Base-by-base conservation (phyloP, 2,113 vertebrate species). In the Castor canadensis region DNA sequence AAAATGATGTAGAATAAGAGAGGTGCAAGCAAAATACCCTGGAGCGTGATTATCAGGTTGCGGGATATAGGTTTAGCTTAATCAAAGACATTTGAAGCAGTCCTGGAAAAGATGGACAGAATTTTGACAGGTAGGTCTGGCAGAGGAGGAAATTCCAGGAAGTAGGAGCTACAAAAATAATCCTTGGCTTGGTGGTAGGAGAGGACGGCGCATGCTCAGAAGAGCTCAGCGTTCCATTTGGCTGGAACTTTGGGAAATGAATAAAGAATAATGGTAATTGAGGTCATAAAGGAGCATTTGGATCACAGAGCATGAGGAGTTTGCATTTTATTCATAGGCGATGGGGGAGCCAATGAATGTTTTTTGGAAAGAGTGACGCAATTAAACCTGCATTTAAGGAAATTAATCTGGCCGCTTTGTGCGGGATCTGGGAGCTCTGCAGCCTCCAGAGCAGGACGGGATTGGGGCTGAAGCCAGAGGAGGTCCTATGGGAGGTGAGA, bases 371-470 rank as follows among this genome's bases (percentile, higher is more conserved):
- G 93, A 93, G 62, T 52, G 91, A 97, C 28, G 12, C 77, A 52
- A 96, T 97, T 97, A 97, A 96, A 90, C 88, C 84, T 43, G 77
- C 93, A 92, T 93, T 97, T 95, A 92, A 88, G 97, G 77, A 96
- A 97, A 96, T 95, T 71, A 95, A 82, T 93, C 91, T 80, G 94
- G 69, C 72, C 79, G 66, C 62, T 40, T 15, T 24, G 38, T n/a
- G 77, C 30, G 32, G 81, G 32, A 89, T 54, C 69, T 11, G 64
- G 89, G 58, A 24, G 28, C 89, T 73, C 73, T 22, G 62, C 60
- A 40, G 62, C 12, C 69, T 73, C 45, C 3, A 10, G 71, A 38
- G 24, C 71, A 64, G 56, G 60, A 45, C n/a, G 76, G 52, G 19
- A 49, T 28, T 4, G 24, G 52, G 62, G 11, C 71, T 28, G 1